These are phyloP conservation scores for Molossus molossus DNA, from an alignment of 2,797 vertebrate species.

Conservation along the genomic window DNA sequence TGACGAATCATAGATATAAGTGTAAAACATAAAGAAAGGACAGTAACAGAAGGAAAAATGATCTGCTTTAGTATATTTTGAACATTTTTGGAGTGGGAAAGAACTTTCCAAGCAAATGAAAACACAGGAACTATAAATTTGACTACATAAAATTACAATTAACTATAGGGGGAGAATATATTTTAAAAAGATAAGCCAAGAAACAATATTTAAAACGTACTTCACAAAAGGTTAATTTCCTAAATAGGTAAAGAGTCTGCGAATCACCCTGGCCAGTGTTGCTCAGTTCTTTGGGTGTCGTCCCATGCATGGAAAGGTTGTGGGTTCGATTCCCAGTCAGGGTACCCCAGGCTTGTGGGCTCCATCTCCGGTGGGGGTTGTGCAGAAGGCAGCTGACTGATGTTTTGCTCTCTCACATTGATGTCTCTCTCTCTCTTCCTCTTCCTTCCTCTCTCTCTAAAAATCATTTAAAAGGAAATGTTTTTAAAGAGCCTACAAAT, in stretches of 20 bases:
- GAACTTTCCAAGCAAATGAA: conserved; percentile 58
- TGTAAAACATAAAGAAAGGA: neutral
- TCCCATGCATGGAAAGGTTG: no score
- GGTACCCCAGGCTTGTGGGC: no score
- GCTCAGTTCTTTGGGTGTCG: no score
- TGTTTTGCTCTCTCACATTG: no score
- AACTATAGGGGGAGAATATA: neutral
- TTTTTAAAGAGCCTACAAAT: neutral
- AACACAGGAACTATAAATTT: neutral
- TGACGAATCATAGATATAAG: conserved; percentile 7
- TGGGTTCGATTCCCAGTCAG: no score
- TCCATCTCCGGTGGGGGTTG: no score
- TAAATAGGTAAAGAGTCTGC: neutral
- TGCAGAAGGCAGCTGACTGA: no score
- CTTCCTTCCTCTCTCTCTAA: no score
- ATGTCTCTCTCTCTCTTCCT: no score
- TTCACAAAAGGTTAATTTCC: conserved; percentile 34
- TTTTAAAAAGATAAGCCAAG: conserved; percentile 17
- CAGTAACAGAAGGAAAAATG: neutral
- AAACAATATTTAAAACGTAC: conserved; percentile 19
- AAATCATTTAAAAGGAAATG: neutral
- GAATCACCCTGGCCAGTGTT: no score
- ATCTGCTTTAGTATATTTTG: conserved; percentile 10
- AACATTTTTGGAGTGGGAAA: neutral
- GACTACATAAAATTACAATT: neutral